Percentiles rank a stretch among this genome's conserved stretches.
phyloP scores from a whole-genome alignment of 1,140 invertebrate genomes.

The Dinoponera quadriceps region DNA sequence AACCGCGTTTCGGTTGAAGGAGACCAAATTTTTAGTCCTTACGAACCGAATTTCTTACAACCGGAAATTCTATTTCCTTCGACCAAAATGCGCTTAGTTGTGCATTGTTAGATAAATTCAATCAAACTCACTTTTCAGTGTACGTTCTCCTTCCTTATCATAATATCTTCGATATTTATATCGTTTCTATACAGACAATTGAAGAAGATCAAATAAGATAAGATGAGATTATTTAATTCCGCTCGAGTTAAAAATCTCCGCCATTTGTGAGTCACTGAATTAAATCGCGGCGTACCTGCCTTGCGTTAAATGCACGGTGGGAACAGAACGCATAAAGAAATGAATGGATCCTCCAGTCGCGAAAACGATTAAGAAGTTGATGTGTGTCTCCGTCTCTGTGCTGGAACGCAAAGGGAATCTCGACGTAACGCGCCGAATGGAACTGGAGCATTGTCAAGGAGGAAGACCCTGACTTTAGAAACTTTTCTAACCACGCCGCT shows the following conservation, averaged over 20 bases:
- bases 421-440: slow-evolving; percentile 18
- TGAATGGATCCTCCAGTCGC: slow-evolving; percentile 53
- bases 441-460: slow-evolving; percentile 9
- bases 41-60: too few species aligned
- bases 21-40: too few species aligned
- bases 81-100: too few species aligned
- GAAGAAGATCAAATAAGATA: too few species aligned
- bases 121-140: too few species aligned
- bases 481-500: neutral
- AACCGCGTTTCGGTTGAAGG: too few species aligned
- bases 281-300: slow-evolving; percentile 42
- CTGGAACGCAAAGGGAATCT: slow-evolving; percentile 15
- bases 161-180: neutral
- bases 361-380: slow-evolving; percentile 37
- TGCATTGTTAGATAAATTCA: too few species aligned
- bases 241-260: neutral
- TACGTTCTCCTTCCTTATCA: slow-evolving; percentile 4
- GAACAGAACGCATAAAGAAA: slow-evolving; percentile 36
- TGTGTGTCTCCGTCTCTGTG: slow-evolving; percentile 8
- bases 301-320: slow-evolving; percentile 26
- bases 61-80: too few species aligned
- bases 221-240: neutral
- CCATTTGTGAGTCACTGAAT: neutral
- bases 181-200: slow-evolving; percentile 13
- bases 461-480: slow-evolving; percentile 4